Conservation (phyloP, 2,797 vertebrate genomes). For the Craterocephalus amniculus region DNA sequence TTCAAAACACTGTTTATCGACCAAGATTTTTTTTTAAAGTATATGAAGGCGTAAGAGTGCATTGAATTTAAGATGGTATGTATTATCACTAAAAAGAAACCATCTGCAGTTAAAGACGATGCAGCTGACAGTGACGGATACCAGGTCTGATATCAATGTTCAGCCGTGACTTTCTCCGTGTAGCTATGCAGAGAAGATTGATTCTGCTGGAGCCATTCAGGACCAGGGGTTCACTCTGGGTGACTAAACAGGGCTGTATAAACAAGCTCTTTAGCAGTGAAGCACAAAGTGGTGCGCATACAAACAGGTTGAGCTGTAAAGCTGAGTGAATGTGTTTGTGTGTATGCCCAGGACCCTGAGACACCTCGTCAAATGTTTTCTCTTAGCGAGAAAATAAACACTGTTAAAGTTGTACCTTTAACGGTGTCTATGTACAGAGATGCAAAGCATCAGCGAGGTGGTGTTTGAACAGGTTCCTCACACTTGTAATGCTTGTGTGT, state of each 20-base stretch:
- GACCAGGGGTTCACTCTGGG: slow-evolving; percentile 65
- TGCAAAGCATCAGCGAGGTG: slow-evolving; percentile 43
- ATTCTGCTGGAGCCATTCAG: slow-evolving; percentile 45
- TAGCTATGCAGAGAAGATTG: slow-evolving; percentile 45
- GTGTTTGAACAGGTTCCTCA: slow-evolving; percentile 74
- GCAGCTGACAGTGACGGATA: slow-evolving; percentile 40
- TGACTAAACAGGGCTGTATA: slow-evolving; percentile 69
- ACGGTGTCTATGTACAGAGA: slow-evolving; percentile 66
- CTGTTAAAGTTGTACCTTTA: slow-evolving; percentile 44
- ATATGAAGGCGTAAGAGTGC: slow-evolving; percentile 12
- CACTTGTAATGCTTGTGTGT: slow-evolving; percentile 52
- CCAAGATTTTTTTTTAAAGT: not conserved
- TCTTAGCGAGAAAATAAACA: slow-evolving; percentile 69
- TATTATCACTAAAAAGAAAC: slow-evolving; percentile 32
- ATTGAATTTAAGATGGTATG: slow-evolving; percentile 10
- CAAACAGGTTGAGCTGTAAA: slow-evolving; percentile 61
- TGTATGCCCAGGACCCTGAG: slow-evolving; percentile 45
- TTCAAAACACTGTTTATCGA: slow-evolving; percentile 38
- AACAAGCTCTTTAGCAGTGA: slow-evolving; percentile 71
- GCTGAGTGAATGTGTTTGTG: slow-evolving; percentile 40
- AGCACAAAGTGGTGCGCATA: slow-evolving; percentile 67
- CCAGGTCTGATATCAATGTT: slow-evolving; percentile 24
- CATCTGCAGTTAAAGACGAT: slow-evolving; percentile 32
- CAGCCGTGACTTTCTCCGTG: slow-evolving; percentile 18
- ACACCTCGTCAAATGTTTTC: slow-evolving; percentile 62